These are phyloP conservation scores for Burhinus bistriatus DNA, from an alignment of 2,113 vertebrate species.

Conservation along the genomic window DNA sequence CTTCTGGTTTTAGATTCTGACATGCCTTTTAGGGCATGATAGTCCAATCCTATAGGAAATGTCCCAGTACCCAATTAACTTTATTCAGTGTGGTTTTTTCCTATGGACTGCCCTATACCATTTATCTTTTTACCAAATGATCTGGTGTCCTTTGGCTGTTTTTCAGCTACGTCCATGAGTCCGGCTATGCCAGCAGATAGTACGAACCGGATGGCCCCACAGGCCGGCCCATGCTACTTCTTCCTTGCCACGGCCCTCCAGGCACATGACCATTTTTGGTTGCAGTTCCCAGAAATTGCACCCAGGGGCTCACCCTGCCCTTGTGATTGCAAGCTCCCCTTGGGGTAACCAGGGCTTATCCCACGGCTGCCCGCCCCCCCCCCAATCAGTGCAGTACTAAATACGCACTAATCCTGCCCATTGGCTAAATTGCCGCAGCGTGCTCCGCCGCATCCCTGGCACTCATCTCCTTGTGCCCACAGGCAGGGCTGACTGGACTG, in stretches of 20 bases:
- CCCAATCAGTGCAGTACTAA: accelerated
- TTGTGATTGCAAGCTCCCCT: accelerated
- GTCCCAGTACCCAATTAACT: not conserved
- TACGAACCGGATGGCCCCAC: accelerated
- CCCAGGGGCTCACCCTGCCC: not conserved
- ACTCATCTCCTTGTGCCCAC: accelerated
- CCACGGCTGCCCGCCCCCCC: accelerated
- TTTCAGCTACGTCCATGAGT: accelerated
- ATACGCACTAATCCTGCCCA: accelerated
- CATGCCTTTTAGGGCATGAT: not conserved
- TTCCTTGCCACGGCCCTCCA: not conserved
- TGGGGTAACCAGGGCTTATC: not conserved
- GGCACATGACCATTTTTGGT: not conserved
- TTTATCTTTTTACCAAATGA: not conserved
- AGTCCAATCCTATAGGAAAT: not conserved
- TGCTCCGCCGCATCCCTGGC: too few species aligned
- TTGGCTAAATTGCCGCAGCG: accelerated
- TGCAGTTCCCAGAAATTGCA: not conserved
- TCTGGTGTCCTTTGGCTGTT: not conserved
- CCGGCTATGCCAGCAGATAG: accelerated
- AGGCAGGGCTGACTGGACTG: too few species aligned
- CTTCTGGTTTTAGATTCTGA: not conserved
- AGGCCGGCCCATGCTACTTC: accelerated
- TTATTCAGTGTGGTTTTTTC: not conserved
- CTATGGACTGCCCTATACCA: not conserved